Evolutionary conservation across 2,113 vertebrate genomes (phyloP), one percentile per base, ranked within the genome.

Genomic region (Platanista minor): DNA sequence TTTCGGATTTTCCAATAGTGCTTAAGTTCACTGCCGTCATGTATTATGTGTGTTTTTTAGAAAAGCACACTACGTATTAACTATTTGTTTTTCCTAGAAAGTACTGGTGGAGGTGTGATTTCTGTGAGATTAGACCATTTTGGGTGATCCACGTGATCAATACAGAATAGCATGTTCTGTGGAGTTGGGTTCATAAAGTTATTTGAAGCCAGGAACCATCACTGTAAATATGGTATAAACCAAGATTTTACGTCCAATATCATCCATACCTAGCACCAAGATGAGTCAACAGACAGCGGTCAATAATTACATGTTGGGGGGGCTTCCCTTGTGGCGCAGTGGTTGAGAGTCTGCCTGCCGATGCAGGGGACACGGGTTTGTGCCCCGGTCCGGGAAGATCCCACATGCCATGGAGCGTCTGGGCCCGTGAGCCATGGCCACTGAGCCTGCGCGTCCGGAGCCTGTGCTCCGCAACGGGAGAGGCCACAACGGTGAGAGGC

Each of bases 31-130:
- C 57, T 86, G 57, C 57, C 1, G 8, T 77, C 95, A 17, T 43
- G 57, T 39, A 33, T 43, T 43, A 31, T 75, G 49, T 49, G 27
- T 89, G 54, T 77, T 59, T 74, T 89, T 91, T 15, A n/a, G 83
- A 61, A 95, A 96, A 97, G 46, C 13, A 71, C 46, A 23, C 49
- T 3, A 21, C 33, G 20, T 94, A 54, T 94, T 61, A 75, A 69
- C 92, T 86, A 86, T 87, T 93, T 96, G 39, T 62, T 93, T 96
- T 97, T 97, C 96, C 97, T 96, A 94, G 97, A 97, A 97, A 97
- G 94, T 92, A 52, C 62, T 27, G 43, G 92, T 72, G 69, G 46
- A 83, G 49, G 54, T 91, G 61, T 69, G 23, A 96, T 41, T 92
- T 90, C 95, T 93, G 18, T 64, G 86, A 83, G 89, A 75, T 49